Conservation (phyloP, 2,113 vertebrate genomes). For the Hippocampus zosterae region DNA sequence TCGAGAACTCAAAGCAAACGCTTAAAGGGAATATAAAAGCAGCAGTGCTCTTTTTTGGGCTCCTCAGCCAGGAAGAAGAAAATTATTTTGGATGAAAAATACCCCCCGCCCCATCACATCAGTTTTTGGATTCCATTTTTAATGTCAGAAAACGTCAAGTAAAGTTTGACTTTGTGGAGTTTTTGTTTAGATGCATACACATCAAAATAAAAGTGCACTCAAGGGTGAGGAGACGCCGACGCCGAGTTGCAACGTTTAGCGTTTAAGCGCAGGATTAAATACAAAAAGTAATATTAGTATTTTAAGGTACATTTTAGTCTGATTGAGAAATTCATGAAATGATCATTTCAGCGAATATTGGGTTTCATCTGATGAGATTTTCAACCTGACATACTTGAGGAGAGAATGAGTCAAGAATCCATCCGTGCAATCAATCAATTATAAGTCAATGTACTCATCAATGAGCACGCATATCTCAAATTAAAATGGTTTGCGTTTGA, state of each 20-base stretch:
- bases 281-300: not conserved
- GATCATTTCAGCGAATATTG: not conserved
- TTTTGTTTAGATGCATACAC: not conserved
- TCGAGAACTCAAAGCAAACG: not conserved
- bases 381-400: not conserved
- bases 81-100: not conserved
- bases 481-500: too few species aligned
- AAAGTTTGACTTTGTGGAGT: slow-evolving; percentile 3
- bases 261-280: not conserved
- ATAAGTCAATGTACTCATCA: too few species aligned
- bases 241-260: not conserved
- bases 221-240: not conserved
- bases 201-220: not conserved
- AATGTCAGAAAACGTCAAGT: not conserved
- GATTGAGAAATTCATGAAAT: not conserved
- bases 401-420: not conserved
- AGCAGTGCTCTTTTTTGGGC: not conserved
- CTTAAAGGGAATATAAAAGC: slow-evolving; percentile 3
- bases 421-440: too few species aligned
- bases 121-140: not conserved
- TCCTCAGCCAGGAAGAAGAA: not conserved
- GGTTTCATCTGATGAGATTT: not conserved
- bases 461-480: too few species aligned
- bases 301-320: not conserved
- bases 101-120: not conserved